phyloP scores from a whole-genome alignment of 1,140 invertebrate genomes.

The Aphis gossypii region DNA sequence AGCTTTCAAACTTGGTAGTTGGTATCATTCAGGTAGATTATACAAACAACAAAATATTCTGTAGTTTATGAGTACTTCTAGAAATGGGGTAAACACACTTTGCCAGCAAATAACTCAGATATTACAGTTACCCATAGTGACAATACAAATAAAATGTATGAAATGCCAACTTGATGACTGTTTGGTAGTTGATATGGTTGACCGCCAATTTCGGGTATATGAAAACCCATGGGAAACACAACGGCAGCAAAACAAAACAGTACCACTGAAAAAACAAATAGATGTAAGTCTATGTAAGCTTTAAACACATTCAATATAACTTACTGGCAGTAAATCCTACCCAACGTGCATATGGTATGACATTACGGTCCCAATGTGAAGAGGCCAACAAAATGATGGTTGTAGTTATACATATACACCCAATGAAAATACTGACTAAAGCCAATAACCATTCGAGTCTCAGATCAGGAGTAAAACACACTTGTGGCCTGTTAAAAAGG shows the following conservation, averaged over 20 bases:
- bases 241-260: conserved; percentile 93
- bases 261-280: conserved; percentile 78
- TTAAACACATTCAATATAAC: conserved; percentile 62
- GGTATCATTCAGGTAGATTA: background rate
- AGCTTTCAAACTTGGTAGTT: background rate
- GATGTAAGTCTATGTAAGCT: background rate
- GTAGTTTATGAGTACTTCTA: conserved; percentile 65
- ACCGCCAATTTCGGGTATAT: conserved; percentile 93
- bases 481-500: conserved; percentile 84
- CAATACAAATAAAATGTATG: conserved; percentile 93
- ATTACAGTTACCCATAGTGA: conserved; percentile 96
- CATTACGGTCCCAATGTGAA: conserved; percentile 89
- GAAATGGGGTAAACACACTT: conserved; percentile 95
- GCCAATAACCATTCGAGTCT: conserved; percentile 91
- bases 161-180: conserved; percentile 93
- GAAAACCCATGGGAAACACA: conserved; percentile 94
- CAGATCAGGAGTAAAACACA: conserved; percentile 86
- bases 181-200: conserved; percentile 94
- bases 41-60: background rate
- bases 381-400: conserved; percentile 86
- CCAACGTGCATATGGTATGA: conserved; percentile 92
- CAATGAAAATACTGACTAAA: conserved; percentile 88
- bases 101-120: conserved; percentile 95
- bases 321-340: conserved; percentile 94
- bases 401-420: conserved; percentile 90